Base-by-base conservation (phyloP, 1,140 invertebrate species). In the Lordiphosa clarofinis region DNA sequence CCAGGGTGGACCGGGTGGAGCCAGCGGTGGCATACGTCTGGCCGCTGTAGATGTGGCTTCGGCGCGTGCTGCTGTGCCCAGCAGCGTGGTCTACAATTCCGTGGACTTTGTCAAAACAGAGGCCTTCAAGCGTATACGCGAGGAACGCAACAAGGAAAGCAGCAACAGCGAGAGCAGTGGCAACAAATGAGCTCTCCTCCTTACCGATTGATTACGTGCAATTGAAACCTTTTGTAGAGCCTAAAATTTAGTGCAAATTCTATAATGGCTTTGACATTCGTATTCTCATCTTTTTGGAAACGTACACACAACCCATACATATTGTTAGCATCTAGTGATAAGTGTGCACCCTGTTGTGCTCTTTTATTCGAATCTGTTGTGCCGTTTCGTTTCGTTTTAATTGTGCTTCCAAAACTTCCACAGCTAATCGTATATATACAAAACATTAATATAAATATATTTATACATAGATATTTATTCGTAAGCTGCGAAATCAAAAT, bases 41-140 rank as follows among this genome's bases (percentile, higher is more conserved):
- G 70, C 47, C 0, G 56, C 58, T 12, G 65, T 64, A 8, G 73
- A 69, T 53, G 71, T 69, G 4, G 56, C 50, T 0, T 60, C 59
- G 4, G 57, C 50, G 1, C 56, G 73, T n/a, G 68, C 56, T 9
- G 66, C 88, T 4, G 64, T 69, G 15, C 68, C 70, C 19, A 90
- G 90, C 38, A 91, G 90, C 61, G 89, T 94, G 1, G 94, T 95
- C 4, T 97, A 97, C 87, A 96, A 96, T 90, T 95, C 93, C 0
- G 95, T 97, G 0, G 96, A 97, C 89, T 97, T 97, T 90, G 89
- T 96, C 10, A 97, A 97, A 91, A 97, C 96, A 0, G 93, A 96
- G 84, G 96, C 95, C 4, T 96, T 97, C 73, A 96, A 96, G 89
- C 92, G 94, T 57, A 96, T 95, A n/a, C 91, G 94, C 40, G 93